These are phyloP conservation scores for Holocentrus rufus DNA, from an alignment of 2,797 vertebrate species.

Conservation along the genomic window DNA sequence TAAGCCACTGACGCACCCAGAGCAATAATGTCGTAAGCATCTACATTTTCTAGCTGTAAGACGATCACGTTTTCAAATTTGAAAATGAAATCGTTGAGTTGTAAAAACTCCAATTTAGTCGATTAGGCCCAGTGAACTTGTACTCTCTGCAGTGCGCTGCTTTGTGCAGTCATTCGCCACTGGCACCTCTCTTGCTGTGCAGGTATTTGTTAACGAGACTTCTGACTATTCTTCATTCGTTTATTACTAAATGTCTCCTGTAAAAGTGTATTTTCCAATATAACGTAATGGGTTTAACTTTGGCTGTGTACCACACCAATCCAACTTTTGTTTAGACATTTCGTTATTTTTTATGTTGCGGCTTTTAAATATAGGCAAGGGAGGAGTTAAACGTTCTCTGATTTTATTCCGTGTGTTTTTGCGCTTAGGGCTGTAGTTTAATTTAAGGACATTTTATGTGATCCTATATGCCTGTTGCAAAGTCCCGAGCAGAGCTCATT, in stretches of 20 bases:
- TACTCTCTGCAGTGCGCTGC: conserved; percentile 2
- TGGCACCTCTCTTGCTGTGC: conserved; percentile 58
- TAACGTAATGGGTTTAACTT: conserved; percentile 29
- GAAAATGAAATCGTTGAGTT: conserved; percentile 15
- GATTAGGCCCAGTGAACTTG: conserved; percentile 19
- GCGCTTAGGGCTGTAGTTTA: conserved; percentile 11
- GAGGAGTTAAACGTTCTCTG: background rate
- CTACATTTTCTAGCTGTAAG: background rate
- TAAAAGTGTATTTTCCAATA: conserved; percentile 29
- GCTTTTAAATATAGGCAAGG: conserved; percentile 20
- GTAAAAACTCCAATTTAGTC: background rate
- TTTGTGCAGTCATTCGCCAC: conserved; percentile 8
- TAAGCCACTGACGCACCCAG: background rate
- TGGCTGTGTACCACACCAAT: conserved; percentile 17
- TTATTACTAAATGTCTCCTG: conserved; percentile 48
- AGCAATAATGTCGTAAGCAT: conserved; percentile 16
- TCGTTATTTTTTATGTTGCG: conserved; percentile 26
- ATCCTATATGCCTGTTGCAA: background rate
- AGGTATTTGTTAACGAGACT: conserved; percentile 70
- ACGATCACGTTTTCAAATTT: conserved; percentile 3
- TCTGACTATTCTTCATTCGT: conserved; percentile 42
- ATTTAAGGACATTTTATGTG: conserved; percentile 1
- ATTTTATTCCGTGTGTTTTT: conserved; percentile 20
- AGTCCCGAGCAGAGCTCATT: background rate
- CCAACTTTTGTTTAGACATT: conserved; percentile 9